Conservation (phyloP, 1,140 invertebrate genomes). For the Bacillus rossius region DNA sequence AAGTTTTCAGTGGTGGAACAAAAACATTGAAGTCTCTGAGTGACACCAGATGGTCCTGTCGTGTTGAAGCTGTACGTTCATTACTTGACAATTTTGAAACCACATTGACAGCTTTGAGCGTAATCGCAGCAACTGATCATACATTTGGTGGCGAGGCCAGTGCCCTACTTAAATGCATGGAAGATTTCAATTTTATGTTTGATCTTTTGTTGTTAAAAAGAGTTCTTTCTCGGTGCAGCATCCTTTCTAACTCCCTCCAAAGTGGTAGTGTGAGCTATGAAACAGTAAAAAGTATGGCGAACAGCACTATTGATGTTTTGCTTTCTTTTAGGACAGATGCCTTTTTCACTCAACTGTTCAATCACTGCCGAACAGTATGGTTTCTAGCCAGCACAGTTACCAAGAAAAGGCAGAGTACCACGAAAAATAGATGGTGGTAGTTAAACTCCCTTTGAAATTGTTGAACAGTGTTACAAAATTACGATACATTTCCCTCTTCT, state of each 20-base stretch:
- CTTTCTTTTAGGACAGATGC: constrained; percentile 21
- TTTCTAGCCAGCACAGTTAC: too few relatives aligned
- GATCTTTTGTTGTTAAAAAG: constrained; percentile 2
- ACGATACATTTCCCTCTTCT: too few relatives aligned
- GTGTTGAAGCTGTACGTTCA: constrained; percentile 5
- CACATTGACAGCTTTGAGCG: neutral
- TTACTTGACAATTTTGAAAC: neutral
- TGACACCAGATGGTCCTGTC: constrained; percentile 6
- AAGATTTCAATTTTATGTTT: constrained; percentile 8
- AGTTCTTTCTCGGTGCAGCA: constrained; percentile 5
- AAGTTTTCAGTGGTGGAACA: neutral
- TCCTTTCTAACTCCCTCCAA: constrained; percentile 3
- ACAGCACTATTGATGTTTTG: neutral
- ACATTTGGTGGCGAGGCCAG: constrained; percentile 1
- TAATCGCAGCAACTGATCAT: constrained; percentile 4
- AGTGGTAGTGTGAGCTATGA: constrained; percentile 2
- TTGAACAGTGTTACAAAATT: too few relatives aligned
- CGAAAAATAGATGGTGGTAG: too few relatives aligned
- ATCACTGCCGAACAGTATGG: too few relatives aligned
- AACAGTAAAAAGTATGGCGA: neutral
- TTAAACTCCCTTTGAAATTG: too few relatives aligned
- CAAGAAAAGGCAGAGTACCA: too few relatives aligned
- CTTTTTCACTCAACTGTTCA: too few relatives aligned
- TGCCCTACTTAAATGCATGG: neutral
- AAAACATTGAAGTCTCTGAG: constrained; percentile 6